Percentiles rank a stretch among this genome's conserved stretches.
Conservation (phyloP, 1,140 invertebrate species). For the Drosophila cardini region DNA sequence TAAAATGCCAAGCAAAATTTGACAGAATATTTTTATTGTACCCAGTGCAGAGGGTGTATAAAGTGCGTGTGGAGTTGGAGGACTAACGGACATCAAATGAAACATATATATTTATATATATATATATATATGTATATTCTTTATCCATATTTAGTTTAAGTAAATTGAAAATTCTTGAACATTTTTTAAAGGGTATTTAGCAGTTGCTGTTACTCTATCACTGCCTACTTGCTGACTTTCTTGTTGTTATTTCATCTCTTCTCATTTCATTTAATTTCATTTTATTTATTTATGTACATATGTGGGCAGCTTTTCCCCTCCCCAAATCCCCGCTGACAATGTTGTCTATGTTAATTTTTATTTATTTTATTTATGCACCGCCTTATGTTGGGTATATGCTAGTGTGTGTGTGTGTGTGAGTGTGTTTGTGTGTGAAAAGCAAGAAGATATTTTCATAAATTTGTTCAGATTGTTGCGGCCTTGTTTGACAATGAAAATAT, state of each 20-base stretch:
- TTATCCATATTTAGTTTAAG: too few relatives aligned
- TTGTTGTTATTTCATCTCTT: conserved; percentile 20
- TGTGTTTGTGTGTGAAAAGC: conserved; percentile 2
- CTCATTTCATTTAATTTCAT: conserved; percentile 42
- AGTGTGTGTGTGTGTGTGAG: background rate
- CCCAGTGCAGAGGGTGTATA: too few relatives aligned
- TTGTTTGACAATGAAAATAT: conserved; percentile 65
- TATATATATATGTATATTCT: too few relatives aligned
- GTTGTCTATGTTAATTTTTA: conserved; percentile 77
- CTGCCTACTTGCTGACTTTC: background rate
- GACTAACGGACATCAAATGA: too few relatives aligned
- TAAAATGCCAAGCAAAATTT: conserved; percentile 58
- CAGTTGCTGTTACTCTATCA: background rate
- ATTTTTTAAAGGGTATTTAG: background rate
- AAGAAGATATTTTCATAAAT: conserved; percentile 34
- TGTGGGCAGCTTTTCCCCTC: conserved; percentile 28
- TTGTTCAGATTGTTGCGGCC: conserved; percentile 31
- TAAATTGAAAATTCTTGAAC: too few relatives aligned
- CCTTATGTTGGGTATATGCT: conserved; percentile 21
- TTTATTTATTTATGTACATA: conserved; percentile 59
- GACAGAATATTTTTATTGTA: conserved; percentile 51
- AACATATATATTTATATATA: too few relatives aligned
- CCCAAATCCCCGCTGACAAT: conserved; percentile 21
- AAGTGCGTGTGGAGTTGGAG: too few relatives aligned
- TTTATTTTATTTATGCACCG: conserved; percentile 75